These are phyloP conservation scores for Scylla paramamosain DNA, from an alignment of 1,140 invertebrate species.

Conservation along the genomic window DNA sequence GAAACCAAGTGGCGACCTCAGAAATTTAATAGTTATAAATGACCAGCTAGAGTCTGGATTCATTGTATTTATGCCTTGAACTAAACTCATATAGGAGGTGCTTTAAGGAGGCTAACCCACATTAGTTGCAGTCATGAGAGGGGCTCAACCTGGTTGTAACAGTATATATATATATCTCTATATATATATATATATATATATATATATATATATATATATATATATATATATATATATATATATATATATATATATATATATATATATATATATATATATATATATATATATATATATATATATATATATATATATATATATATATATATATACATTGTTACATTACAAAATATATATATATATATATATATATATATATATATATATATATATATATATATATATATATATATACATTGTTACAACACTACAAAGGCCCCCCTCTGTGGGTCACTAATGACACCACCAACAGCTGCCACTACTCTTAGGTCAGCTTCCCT, in stretches of 20 bases:
- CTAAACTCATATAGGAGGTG: not conserved
- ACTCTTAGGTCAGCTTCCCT: no score
- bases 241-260: slow-evolving; percentile 26
- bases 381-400: no score
- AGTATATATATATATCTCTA: no score
- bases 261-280: slow-evolving; percentile 26
- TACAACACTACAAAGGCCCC: no score
- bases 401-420: no score
- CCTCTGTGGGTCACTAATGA: no score
- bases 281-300: slow-evolving; percentile 26
- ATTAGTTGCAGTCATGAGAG: not conserved
- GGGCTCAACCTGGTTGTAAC: not conserved
- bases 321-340: not conserved
- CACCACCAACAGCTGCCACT: no score
- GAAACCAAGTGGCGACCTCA: not conserved
- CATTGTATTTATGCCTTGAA: no score
- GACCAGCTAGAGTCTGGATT: not conserved
- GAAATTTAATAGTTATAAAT: not conserved
- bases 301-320: slow-evolving; percentile 26
- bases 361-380: no score
- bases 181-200: slow-evolving; percentile 26
- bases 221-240: slow-evolving; percentile 26
- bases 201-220: slow-evolving; percentile 26
- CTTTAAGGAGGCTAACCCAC: not conserved
- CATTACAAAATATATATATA: not conserved